phyloP scores from a whole-genome alignment of 2,113 vertebrate genomes.

The Crotalus horridus region DNA sequence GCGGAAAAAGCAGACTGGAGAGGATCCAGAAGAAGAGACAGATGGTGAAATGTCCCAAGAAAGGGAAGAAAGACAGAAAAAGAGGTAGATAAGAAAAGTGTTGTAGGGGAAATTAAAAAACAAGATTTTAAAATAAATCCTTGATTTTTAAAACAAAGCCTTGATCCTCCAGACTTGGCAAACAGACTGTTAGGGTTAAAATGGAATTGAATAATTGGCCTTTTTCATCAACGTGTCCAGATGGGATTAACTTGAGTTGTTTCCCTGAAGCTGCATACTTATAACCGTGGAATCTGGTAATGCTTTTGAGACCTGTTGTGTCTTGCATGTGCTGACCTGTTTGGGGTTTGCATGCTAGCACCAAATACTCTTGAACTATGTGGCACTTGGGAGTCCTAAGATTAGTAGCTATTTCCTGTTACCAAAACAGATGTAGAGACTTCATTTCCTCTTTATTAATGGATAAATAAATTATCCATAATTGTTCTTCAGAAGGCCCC shows the following conservation, averaged over 20 bases:
- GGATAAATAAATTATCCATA: background rate
- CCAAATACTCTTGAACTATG: no score
- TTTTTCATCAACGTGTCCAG: background rate
- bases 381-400: background rate
- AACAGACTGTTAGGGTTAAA: background rate
- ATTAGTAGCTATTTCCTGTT: background rate
- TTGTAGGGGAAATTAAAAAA: no score
- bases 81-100: conserved; percentile 69
- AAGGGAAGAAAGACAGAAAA: conserved; percentile 66
- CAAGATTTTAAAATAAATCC: background rate
- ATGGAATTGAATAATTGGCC: background rate
- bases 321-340: background rate
- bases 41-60: conserved; percentile 67
- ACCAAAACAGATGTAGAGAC: no score
- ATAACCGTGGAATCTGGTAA: background rate
- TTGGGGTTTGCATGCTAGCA: background rate
- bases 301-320: background rate
- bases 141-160: background rate
- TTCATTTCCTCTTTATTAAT: background rate
- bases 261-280: background rate
- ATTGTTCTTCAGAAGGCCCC: background rate
- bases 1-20: conserved; percentile 71
- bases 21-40: conserved; percentile 73
- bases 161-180: background rate
- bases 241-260: background rate